Evolutionary conservation across 2,888 invertebrate species (phyloP).

Genomic region (Cataglyphis rosenhaueri): DNA sequence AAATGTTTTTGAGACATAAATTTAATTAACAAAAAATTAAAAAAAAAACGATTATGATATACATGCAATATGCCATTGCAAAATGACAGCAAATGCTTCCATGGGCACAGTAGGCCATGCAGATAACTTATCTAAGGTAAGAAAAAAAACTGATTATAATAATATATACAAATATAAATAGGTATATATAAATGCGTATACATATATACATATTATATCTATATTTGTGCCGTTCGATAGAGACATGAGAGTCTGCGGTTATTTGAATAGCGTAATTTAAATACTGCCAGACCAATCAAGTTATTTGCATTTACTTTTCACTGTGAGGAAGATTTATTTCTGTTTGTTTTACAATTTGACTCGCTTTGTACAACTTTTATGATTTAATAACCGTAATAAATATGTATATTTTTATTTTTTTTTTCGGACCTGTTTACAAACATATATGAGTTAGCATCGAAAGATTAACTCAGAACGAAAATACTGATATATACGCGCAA

Average conservation of each 20-base stretch:
- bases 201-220: slow-evolving; percentile 71
- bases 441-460: slow-evolving; percentile 38
- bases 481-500: not conserved
- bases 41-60: slow-evolving; percentile 53
- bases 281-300: slow-evolving; percentile 70
- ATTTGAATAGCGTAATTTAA: slow-evolving; percentile 69
- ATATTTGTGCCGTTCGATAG: slow-evolving; percentile 76
- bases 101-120: slow-evolving; percentile 79
- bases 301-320: slow-evolving; percentile 69
- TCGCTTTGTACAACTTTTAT: slow-evolving; percentile 17
- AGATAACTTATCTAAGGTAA: slow-evolving; percentile 63
- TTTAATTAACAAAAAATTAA: slow-evolving; percentile 27
- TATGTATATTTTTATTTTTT: not conserved
- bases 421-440: not conserved
- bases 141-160: slow-evolving; percentile 73
- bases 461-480: slow-evolving; percentile 37
- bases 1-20: slow-evolving; percentile 59
- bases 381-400: slow-evolving; percentile 19
- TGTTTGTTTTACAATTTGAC: slow-evolving; percentile 23
- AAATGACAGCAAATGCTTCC: slow-evolving; percentile 80
- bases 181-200: slow-evolving; percentile 69
- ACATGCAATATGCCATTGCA: slow-evolving; percentile 72
- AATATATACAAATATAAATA: slow-evolving; percentile 70
- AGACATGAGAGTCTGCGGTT: slow-evolving; percentile 72
- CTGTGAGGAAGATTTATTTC: slow-evolving; percentile 3